Conservation (phyloP, 2,888 invertebrate genomes). For the Eupelmus urozonus region DNA sequence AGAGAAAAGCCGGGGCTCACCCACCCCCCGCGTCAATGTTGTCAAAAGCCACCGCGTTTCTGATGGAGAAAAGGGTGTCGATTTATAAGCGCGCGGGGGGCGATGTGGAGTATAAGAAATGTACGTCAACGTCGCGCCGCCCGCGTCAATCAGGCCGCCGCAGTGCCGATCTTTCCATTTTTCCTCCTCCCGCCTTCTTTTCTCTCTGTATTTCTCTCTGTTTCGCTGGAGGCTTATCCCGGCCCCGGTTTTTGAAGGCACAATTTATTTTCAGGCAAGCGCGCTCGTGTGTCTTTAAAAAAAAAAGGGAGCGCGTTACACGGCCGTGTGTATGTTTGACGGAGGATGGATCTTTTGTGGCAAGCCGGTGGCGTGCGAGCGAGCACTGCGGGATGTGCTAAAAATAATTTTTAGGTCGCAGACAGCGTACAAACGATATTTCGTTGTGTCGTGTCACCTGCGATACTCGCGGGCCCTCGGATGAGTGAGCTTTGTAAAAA, state of each 20-base stretch:
- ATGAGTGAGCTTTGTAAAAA: background rate
- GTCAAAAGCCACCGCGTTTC: conserved; percentile 39
- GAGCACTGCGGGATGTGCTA: no score
- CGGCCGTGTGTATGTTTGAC: background rate
- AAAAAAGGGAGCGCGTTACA: background rate
- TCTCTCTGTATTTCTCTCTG: background rate
- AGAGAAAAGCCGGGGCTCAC: conserved; percentile 26
- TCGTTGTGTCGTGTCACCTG: no score
- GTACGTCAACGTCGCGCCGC: conserved; percentile 14
- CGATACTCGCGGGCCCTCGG: background rate
- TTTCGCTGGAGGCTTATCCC: background rate
- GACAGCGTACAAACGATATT: no score
- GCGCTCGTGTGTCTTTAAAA: background rate
- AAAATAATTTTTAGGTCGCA: no score
- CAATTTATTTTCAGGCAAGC: conserved; percentile 8
- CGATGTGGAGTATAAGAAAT: background rate
- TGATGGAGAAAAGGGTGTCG: conserved; percentile 35
- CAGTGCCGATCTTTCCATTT: background rate
- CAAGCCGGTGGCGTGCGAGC: background rate
- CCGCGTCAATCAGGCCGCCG: conserved; percentile 25
- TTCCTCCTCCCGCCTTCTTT: background rate
- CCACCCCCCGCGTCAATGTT: conserved; percentile 43
- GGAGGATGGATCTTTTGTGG: background rate
- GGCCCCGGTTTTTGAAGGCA: background rate
- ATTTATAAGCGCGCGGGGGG: conserved; percentile 1